Base-by-base conservation (phyloP, 1,140 invertebrate species). In the Achatina immaculata region DNA sequence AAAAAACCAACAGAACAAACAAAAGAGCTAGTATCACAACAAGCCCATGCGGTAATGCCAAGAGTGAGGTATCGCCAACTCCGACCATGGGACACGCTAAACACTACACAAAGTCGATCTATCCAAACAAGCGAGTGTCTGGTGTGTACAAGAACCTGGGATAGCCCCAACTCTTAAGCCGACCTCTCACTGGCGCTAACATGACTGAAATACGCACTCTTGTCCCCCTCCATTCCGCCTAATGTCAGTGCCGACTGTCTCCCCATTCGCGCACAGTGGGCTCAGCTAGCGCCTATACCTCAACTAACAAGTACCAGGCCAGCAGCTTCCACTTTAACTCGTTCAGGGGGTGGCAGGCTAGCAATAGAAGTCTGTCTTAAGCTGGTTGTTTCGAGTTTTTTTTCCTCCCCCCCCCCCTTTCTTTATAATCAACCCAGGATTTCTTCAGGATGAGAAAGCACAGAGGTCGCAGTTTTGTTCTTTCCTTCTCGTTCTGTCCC, bases 191-290 rank as follows among this genome's bases (percentile, higher is more conserved):
- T 62, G 58, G 58, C 58, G 58, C 58, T 62, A 62, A 62, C 58
- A 31, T 62, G 58, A 62, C 58, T 62, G 58, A 62, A 62, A 62
- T 62, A 62, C 58, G 58, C 58, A 62, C 58, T 62, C 58, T 62
- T 62, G 58, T 62, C 58, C 58, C 28, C 28, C 58, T 62, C 58
- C 6, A 55, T 55, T 55, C 51, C 58, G n/a, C 58, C 58, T 62
- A 62, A n/a, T 62, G 58, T 62, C 6, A 28, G 51, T 62, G 58
- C 16, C 31, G 58, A 9, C 58, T n/a, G 2, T 4, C 58, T 3
- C 16, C 58, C 58, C 58, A 62, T 28, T 62, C 19, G 28, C 58
- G n/a, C n/a, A 31, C 28, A 62, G 31, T 62, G 58, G 58, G 31
- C n/a, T 28, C 16, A n/a, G 58, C n/a, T 62, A 34, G n/a, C 58